Base-by-base conservation (phyloP, 1,140 invertebrate genomes). In the Aleiodes sp. region DNA sequence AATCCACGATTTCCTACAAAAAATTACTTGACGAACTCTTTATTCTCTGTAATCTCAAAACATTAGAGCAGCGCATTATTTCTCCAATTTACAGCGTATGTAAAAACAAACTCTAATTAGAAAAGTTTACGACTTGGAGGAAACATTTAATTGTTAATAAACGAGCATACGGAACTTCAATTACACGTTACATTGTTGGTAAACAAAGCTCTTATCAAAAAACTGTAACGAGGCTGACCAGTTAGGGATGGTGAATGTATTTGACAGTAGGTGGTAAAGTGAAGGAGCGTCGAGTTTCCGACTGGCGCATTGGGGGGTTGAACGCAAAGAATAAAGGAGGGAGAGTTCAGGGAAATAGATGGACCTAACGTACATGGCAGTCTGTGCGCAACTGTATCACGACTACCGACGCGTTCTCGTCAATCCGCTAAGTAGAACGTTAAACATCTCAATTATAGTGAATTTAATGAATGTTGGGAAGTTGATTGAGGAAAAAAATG, bases 361-460 rank as follows among this genome's bases (percentile, higher is more conserved):
- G 21, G 12, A 41, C 39, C n/a, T 37, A n/a, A 21, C 7, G 61
- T 21, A 64, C 19, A 31, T 33, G 29, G 9, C 61, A 64, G 61
- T 64, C 61, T 28, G 35, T 41, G 70, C 76, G 76, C 75, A 71
- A 52, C 75, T 65, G 61, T 71, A 71, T 64, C 43, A n/a, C 57
- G 33, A 70, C 21, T 26, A 65, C 65, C 65, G 28, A 52, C 37
- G 70, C 7, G n/a, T 2, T 43, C 12, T 16, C 39, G 14, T 43
- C 19, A 2, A 43, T 16, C n/a, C n/a, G 6, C 12, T 43, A n/a
- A 39, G 39, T 43, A n/a, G n/a, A n/a, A n/a, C n/a, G n/a, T n/a
- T n/a, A n/a, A n/a, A n/a, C n/a, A n/a, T n/a, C n/a, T n/a, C n/a
- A n/a, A n/a, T n/a, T 12, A 16, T 43, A 14, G 14, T 43, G n/a